Evolutionary conservation across 2,113 vertebrate genomes (phyloP), one percentile per base, ranked within the genome.

Genomic region (Chaenogobius annularis): DNA sequence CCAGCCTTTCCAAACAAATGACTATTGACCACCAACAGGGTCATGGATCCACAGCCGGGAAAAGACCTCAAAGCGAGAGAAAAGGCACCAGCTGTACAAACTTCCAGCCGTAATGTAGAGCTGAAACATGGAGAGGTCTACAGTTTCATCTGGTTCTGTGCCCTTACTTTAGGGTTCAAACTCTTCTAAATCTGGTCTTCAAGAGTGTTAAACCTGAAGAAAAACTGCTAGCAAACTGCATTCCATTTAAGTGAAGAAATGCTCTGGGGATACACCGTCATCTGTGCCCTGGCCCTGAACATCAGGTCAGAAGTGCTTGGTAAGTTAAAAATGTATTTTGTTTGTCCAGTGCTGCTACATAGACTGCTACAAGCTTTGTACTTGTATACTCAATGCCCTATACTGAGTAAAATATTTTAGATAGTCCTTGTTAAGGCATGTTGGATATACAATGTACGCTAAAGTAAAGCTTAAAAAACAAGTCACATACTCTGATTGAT

Each of bases 1-100:
- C 88, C 90, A 90, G 77, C 73, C 2, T 47, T 70, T 66, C 17
- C 20, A 79, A 78, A 93, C 89, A 92, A 92, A 88, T 80, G 89
- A 69, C 79, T 85, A 82, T 89, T 92, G 84, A 90, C 80, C 46
- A 79, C 50, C 80, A 88, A 71, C 88, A 85, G 90, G 7, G 50
- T 20, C 50, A 54, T 54, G 50, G 84, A 85, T 84, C 75, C 87
- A 71, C 65, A 20, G 48, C 75, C 81, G 73, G 74, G 80, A 85
- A 79, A 80, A 82, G 73, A 80, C 50, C 54, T 74, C 43, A 13
- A 11, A n/a, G 35, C 17, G 7, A 3, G 35, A 63, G 35, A 40
- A 63, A 40, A 62, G 14, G 17, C 61, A 63, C 17, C 14, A 35
- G 61, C 31, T 63, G 61, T n/a, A 37, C 17, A 63, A 19, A 37